Evolutionary conservation across 2,888 invertebrate species (phyloP).

Genomic region (Euplexia lucipara): DNA sequence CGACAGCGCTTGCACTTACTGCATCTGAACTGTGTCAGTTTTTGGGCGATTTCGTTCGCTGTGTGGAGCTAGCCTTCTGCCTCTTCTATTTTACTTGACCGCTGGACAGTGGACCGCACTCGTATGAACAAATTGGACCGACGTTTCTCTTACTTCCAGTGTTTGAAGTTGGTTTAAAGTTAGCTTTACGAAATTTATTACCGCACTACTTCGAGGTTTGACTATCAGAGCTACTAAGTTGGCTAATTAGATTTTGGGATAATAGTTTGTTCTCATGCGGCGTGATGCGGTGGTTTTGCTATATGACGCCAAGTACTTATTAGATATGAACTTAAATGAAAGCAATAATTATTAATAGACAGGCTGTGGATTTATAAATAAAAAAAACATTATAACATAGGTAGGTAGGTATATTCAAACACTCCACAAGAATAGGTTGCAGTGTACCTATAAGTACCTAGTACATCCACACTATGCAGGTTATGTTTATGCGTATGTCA

Average conservation of each 20-base stretch:
- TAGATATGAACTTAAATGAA: too few species aligned
- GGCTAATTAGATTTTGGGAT: constrained; percentile 16
- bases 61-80: too few species aligned
- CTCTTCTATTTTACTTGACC: constrained; percentile 34
- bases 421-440: too few species aligned
- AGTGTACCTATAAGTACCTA: too few species aligned
- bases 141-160: constrained; percentile 36
- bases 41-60: not conserved
- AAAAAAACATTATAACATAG: too few species aligned
- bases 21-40: constrained; percentile 1
- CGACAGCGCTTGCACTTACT: too few species aligned
- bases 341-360: too few species aligned
- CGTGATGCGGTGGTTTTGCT: not conserved
- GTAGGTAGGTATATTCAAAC: too few species aligned
- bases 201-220: constrained; percentile 15
- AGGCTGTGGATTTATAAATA: too few species aligned
- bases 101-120: constrained; percentile 52
- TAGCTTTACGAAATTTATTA: constrained; percentile 52
- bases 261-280: not conserved
- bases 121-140: constrained; percentile 49
- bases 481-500: too few species aligned
- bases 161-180: constrained; percentile 51
- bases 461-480: too few species aligned
- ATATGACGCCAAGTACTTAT: not conserved
- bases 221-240: constrained; percentile 17